Conservation (phyloP, 2,888 invertebrate species). For the Noctua pronuba region DNA sequence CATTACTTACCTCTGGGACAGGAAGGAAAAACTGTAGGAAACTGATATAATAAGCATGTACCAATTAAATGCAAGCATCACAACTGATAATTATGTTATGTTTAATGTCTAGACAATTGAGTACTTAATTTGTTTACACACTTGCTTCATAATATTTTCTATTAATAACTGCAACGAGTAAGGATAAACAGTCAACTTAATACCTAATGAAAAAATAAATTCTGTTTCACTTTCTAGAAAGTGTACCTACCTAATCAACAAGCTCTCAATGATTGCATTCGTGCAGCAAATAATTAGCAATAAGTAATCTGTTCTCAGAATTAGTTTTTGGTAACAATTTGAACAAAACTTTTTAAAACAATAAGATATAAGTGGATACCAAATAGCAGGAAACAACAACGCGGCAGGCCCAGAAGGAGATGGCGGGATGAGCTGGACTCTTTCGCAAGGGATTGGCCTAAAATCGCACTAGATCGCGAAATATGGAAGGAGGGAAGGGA, state of each 20-base stretch:
- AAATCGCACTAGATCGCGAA: no score
- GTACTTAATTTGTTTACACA: constrained; percentile 26
- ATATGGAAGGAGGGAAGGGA: no score
- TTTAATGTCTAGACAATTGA: constrained; percentile 46
- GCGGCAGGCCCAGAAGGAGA: no score
- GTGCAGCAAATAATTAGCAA: background rate
- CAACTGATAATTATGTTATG: constrained; percentile 38
- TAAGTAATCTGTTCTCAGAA: background rate
- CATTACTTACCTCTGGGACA: constrained; percentile 16
- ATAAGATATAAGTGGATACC: background rate
- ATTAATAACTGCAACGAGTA: constrained; percentile 11
- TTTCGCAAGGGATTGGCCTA: no score
- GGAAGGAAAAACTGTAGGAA: constrained; percentile 58
- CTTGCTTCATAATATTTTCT: constrained; percentile 26
- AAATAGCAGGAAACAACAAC: no score
- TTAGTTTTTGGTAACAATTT: background rate
- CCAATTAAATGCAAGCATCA: constrained; percentile 39
- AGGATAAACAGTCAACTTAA: background rate
- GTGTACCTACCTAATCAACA: background rate
- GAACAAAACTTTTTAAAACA: background rate
- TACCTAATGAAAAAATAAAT: background rate
- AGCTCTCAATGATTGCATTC: no score
- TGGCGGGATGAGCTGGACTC: no score
- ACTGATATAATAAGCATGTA: constrained; percentile 40
- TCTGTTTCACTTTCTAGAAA: background rate